Percentiles rank a stretch among this genome's conserved stretches.
Conservation (phyloP, 64 coral and sea anemone genomes). For the Actinia tenebrosa region DNA sequence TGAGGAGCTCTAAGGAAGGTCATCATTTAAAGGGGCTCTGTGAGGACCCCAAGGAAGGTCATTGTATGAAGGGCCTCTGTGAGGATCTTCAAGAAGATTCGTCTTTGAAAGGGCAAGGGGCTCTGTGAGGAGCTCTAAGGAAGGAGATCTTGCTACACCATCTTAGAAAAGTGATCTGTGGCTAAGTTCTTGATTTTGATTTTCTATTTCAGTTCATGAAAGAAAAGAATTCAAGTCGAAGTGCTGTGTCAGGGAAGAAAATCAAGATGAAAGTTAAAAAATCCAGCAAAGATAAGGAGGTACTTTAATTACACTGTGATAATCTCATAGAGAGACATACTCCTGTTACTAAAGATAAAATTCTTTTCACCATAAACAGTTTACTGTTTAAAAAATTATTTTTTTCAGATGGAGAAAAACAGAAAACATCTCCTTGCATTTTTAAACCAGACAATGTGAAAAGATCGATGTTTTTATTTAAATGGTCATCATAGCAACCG, state of each 20-base stretch:
- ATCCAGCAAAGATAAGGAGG: conserved; percentile 92
- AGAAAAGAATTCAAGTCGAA: conserved; percentile 61
- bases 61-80: too few species aligned
- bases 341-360: too few species aligned
- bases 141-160: background rate
- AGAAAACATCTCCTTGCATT: conserved; percentile 69
- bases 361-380: too few species aligned
- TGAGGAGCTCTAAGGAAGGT: too few species aligned
- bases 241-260: conserved; percentile 79
- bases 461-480: background rate
- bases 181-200: background rate
- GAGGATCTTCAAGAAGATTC: too few species aligned
- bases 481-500: background rate
- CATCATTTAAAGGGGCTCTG: too few species aligned
- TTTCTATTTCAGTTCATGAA: conserved; percentile 82
- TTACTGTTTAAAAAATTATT: background rate
- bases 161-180: background rate
- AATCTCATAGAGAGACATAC: background rate
- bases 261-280: conserved; percentile 88
- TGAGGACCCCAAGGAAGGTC: too few species aligned
- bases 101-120: too few species aligned
- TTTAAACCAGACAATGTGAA: conserved; percentile 72
- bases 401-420: conserved; percentile 83
- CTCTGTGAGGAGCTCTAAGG: background rate
- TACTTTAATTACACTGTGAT: background rate